Conservation (phyloP, 2,888 invertebrate genomes). For the Morpho achilles region DNA sequence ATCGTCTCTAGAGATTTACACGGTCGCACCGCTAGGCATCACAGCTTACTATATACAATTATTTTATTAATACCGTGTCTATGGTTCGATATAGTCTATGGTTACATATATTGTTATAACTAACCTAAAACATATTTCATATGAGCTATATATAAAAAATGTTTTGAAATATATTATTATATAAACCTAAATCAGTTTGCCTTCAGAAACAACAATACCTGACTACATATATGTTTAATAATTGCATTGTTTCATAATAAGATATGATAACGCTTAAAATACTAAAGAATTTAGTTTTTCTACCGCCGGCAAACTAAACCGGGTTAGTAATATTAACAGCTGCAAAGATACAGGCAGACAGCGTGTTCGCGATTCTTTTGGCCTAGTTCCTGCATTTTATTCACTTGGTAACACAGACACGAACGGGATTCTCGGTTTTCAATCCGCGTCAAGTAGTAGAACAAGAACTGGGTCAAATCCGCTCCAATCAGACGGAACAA, state of each 20-base stretch:
- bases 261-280: background rate
- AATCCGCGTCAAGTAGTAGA: constrained; percentile 28
- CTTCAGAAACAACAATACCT: background rate
- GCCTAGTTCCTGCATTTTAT: constrained; percentile 35
- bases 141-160: no score
- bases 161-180: no score
- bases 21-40: no score
- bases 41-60: no score
- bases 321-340: constrained; percentile 39
- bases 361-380: constrained; percentile 34
- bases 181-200: no score
- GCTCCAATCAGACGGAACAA: constrained; percentile 29
- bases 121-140: no score
- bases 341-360: constrained; percentile 28
- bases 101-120: no score
- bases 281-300: background rate
- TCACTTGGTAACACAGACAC: constrained; percentile 30
- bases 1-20: no score
- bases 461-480: constrained; percentile 35
- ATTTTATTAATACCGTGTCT: no score
- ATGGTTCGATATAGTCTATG: no score
- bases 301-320: constrained; percentile 23
- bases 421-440: constrained; percentile 32
- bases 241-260: background rate
- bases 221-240: background rate